These are phyloP conservation scores for Andrena bicolor DNA, from an alignment of 2,888 invertebrate species.

Conservation along the genomic window DNA sequence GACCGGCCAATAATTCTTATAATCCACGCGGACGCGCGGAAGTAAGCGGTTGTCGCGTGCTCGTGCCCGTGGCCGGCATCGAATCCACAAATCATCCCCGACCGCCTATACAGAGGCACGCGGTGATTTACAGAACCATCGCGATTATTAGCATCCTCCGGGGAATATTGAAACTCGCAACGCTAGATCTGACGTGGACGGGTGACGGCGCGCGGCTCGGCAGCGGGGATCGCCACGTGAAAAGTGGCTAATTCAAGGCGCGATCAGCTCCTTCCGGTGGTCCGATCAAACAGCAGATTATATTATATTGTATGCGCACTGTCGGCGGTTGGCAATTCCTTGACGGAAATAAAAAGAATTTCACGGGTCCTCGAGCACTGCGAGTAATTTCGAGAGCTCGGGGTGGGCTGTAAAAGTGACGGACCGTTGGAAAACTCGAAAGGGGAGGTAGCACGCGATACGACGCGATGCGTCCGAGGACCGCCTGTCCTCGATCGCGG, in stretches of 20 bases:
- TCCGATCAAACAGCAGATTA: too few species aligned
- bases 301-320: too few species aligned
- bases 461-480: slow-evolving; percentile 8
- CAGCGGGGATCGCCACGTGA: not conserved
- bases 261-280: too few species aligned
- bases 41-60: slow-evolving; percentile 70
- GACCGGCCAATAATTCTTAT: slow-evolving; percentile 69
- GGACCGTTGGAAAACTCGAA: not conserved
- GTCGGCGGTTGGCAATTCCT: too few species aligned
- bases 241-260: not conserved
- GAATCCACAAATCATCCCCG: slow-evolving; percentile 68
- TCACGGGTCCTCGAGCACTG: not conserved
- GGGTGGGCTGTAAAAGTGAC: not conserved
- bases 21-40: slow-evolving; percentile 67
- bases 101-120: slow-evolving; percentile 9
- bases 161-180: slow-evolving; percentile 51
- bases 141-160: slow-evolving; percentile 63
- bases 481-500: slow-evolving; percentile 49
- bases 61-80: slow-evolving; percentile 45
- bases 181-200: not conserved
- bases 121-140: slow-evolving; percentile 64
- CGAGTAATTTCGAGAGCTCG: slow-evolving; percentile 1
- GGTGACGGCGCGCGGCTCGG: too few species aligned
- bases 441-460: not conserved
- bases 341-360: not conserved